Conservation (phyloP, 37 sponge, comb jelly and placozoan species). For the Chondrilla cf. caribensis region DNA sequence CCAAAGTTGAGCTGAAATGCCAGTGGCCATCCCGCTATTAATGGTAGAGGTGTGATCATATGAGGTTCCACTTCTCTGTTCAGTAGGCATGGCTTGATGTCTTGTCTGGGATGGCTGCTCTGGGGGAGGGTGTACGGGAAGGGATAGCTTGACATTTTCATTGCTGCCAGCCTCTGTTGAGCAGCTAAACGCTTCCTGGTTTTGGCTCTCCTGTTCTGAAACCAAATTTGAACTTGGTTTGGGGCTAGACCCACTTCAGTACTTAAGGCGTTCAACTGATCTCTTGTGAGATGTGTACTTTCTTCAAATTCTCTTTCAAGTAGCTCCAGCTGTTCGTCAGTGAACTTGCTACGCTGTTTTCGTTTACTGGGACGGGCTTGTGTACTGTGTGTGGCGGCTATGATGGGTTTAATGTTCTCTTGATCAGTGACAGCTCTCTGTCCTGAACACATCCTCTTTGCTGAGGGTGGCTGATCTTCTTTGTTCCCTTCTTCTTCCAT, state of each 20-base stretch:
- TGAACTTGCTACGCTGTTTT: background rate
- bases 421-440: no score
- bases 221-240: constrained; percentile 14
- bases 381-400: no score
- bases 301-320: constrained; percentile 7
- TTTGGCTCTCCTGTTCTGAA: constrained; percentile 20
- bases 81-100: no score
- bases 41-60: background rate
- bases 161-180: background rate
- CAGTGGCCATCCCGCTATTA: constrained; percentile 14
- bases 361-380: background rate
- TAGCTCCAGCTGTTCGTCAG: background rate
- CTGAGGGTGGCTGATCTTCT: no score
- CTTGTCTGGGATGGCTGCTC: no score
- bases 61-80: background rate
- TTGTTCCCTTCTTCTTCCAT: no score
- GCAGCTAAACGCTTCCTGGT: background rate
- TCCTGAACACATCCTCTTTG: no score
- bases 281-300: background rate
- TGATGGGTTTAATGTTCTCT: no score
- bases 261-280: background rate
- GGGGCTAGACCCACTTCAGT: background rate
- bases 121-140: no score
- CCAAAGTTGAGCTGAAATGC: background rate
- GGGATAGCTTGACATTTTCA: background rate